phyloP scores from a whole-genome alignment of 1,140 invertebrate species.

The Steinernema khuongi region DNA sequence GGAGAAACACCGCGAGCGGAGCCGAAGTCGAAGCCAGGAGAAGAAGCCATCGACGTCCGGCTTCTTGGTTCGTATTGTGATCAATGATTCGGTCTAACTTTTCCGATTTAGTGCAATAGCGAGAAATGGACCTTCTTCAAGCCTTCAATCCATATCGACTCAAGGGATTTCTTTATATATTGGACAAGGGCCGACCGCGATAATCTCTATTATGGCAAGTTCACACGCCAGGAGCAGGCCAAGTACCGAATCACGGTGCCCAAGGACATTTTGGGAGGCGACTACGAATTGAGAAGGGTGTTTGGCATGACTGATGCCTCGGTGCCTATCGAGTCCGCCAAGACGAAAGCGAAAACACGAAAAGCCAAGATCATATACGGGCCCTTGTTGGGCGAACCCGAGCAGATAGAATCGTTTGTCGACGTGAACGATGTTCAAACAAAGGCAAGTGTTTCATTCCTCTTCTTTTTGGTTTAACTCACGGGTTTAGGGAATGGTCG shows the following conservation, averaged over 20 bases:
- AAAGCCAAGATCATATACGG: background rate
- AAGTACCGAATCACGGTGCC: background rate
- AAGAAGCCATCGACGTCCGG: no score
- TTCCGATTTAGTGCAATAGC: background rate
- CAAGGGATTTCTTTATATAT: background rate
- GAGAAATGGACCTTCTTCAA: background rate
- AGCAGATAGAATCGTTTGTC: background rate
- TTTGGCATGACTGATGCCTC: background rate
- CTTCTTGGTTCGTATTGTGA: background rate
- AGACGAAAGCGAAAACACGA: background rate
- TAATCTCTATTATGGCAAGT: background rate
- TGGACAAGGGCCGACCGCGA: background rate
- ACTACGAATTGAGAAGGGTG: background rate
- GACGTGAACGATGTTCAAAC: background rate
- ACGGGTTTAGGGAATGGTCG: constrained; percentile 4
- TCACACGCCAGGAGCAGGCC: background rate
- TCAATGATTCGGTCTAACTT: background rate
- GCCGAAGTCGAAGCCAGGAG: no score
- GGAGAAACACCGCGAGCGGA: background rate
- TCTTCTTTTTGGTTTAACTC: no score
- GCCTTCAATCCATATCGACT: background rate
- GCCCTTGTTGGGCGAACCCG: no score
- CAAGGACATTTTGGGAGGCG: background rate
- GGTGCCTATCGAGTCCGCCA: background rate
- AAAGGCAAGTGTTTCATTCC: background rate